Evolutionary conservation across 64 coral and sea anemone genomes (phyloP), one percentile per base, ranked within the genome.

Genomic region (Astreopora myriophthalma): DNA sequence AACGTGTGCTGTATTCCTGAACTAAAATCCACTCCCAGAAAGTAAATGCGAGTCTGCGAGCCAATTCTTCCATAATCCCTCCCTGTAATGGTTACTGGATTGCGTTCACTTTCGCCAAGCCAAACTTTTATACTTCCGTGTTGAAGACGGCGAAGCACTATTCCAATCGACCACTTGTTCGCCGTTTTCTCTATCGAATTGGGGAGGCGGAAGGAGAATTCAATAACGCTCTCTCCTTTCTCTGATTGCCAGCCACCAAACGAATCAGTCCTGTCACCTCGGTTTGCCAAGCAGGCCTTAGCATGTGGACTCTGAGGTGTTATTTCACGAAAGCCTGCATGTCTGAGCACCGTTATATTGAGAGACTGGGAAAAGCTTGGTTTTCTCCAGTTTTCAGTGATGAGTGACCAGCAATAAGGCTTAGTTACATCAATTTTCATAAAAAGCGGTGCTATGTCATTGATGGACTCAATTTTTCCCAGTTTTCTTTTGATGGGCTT

Each of bases 241-340:
- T 66, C 13, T 22, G 79, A 85, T 22, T 25, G 26, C 89, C 89
- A 92, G 24, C 89, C 89, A 85, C 89, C 60, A 62, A 92, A 85
- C 12, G 80, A 85, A 44, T 92, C 80, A 46, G 27, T 36, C 37
- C 80, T 85, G 71, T 74, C 25, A 7, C 63, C 71, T 48, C 67
- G 58, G 35, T 92, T 72, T 5, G 17, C 24, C 19, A 40, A 42
- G 42, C 44, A 44, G 22, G 24, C 2, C 2, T 64, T 46, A 37
- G 84, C 82, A 62, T 61, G 39, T 61, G 12, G 34, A 16, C 48
- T 83, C 13, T 92, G 27, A 72, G 89, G 79, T 10, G 68, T 39
- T 22, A 85, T 60, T 34, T 85, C 81, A 44, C 58, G 48, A 64
- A 92, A 92, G 0, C 89, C 89, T 40, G 84, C 74, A n/a, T 84